phyloP scores from a whole-genome alignment of 2,113 vertebrate genomes.

The Xenopus laevis region DNA sequence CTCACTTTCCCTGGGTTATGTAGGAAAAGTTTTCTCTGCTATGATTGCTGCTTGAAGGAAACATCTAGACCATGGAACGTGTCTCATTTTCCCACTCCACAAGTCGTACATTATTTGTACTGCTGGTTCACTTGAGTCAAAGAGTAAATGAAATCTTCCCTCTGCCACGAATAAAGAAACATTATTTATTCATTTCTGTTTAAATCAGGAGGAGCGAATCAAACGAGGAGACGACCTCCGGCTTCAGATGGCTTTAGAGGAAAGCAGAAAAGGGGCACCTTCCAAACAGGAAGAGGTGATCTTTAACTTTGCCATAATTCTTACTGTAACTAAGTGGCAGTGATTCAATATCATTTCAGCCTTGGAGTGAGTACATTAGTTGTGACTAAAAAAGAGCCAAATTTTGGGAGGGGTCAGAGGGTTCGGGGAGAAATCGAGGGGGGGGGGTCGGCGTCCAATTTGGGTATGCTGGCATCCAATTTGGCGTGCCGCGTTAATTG shows the following conservation, averaged over 20 bases:
- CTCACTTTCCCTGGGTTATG: no score
- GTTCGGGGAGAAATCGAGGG: no score
- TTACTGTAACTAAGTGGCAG: no score
- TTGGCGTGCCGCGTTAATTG: no score
- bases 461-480: no score
- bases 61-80: background rate
- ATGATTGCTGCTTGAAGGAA: background rate
- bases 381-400: no score
- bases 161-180: background rate
- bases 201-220: constrained; percentile 79
- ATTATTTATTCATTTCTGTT: constrained; percentile 3
- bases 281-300: constrained; percentile 74
- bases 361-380: no score
- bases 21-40: no score
- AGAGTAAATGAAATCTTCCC: background rate
- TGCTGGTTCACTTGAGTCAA: background rate
- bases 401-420: no score
- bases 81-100: background rate
- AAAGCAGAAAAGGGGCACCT: constrained; percentile 75
- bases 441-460: no score
- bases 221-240: constrained; percentile 84
- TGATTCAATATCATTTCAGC: no score
- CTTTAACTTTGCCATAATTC: no score
- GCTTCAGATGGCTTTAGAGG: constrained; percentile 89
- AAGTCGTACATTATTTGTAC: background rate